A percentile compares a stretch with the other conserved stretches of the same genome.
phyloP scores from a whole-genome alignment of 2,888 invertebrate species.

The Scaptomyza caliginosa region DNA sequence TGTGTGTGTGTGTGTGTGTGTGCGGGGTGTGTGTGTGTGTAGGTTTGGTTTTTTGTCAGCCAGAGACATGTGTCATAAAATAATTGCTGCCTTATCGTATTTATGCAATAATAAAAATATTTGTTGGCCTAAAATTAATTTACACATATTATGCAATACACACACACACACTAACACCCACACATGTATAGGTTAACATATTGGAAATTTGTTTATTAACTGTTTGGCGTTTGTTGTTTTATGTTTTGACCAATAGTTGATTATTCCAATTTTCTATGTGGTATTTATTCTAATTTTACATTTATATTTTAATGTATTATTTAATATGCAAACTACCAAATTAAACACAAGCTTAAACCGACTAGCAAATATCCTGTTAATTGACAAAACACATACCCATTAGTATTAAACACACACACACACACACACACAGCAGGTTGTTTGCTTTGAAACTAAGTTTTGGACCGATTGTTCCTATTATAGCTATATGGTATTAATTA shows the following conservation, averaged over 20 bases:
- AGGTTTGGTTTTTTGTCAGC: background rate
- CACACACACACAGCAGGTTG: background rate
- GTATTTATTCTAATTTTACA: conserved; percentile 7
- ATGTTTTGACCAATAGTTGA: conserved; percentile 39
- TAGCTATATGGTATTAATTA: background rate
- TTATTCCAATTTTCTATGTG: conserved; percentile 33
- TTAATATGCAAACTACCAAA: conserved; percentile 1
- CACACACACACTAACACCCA: background rate
- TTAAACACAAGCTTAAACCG: conserved; percentile 11
- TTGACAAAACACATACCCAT: background rate
- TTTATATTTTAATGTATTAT: conserved; percentile 18
- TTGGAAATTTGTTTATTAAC: conserved; percentile 26
- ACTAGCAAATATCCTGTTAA: conserved; percentile 31
- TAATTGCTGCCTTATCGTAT: conserved; percentile 47
- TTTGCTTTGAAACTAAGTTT: background rate
- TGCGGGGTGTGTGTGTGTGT: background rate
- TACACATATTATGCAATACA: conserved; percentile 1
- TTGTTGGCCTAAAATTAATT: conserved; percentile 32
- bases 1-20: background rate
- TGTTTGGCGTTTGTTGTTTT: conserved; percentile 19
- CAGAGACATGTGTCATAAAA: conserved; percentile 31
- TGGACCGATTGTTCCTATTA: conserved; percentile 11
- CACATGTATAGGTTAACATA: background rate
- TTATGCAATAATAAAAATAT: conserved; percentile 26
- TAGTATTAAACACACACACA: conserved; percentile 1